Percentiles rank a stretch among this genome's conserved stretches.
These are phyloP conservation scores for Daphoenositta chrysoptera DNA, from an alignment of 2,113 vertebrate species.

Conservation along the genomic window DNA sequence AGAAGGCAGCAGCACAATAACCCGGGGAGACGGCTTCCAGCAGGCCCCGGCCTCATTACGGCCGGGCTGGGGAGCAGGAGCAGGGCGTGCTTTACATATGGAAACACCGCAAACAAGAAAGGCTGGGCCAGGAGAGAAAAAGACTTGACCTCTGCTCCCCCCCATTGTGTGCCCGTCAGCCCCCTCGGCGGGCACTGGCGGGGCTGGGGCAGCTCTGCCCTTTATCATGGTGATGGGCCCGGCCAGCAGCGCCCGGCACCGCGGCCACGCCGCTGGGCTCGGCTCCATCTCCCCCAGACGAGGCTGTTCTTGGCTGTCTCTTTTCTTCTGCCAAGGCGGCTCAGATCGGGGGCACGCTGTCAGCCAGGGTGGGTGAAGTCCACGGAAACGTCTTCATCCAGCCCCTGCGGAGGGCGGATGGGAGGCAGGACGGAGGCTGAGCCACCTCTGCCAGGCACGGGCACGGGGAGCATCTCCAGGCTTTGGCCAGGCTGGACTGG, in stretches of 20 bases:
- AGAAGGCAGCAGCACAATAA: conserved; percentile 75
- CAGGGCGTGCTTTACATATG: conserved; percentile 64
- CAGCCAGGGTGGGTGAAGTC: background rate
- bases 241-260: background rate
- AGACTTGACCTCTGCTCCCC: conserved; percentile 65
- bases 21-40: conserved; percentile 66
- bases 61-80: conserved; percentile 60
- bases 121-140: conserved; percentile 64
- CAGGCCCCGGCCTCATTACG: conserved; percentile 76
- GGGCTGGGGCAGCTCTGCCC: background rate
- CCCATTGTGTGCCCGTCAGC: conserved; percentile 54
- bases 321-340: background rate
- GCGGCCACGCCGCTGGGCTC: background rate
- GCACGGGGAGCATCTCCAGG: background rate
- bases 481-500: background rate
- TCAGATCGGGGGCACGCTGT: background rate
- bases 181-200: background rate
- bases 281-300: background rate
- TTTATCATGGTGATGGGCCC: conserved; percentile 23
- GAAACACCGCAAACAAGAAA: conserved; percentile 72
- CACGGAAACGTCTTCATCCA: background rate
- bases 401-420: fast-evolving
- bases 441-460: fast-evolving
- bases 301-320: background rate
- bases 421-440: background rate